Conservation (phyloP, 1,140 invertebrate genomes). For the Cotesia chilonis region DNA sequence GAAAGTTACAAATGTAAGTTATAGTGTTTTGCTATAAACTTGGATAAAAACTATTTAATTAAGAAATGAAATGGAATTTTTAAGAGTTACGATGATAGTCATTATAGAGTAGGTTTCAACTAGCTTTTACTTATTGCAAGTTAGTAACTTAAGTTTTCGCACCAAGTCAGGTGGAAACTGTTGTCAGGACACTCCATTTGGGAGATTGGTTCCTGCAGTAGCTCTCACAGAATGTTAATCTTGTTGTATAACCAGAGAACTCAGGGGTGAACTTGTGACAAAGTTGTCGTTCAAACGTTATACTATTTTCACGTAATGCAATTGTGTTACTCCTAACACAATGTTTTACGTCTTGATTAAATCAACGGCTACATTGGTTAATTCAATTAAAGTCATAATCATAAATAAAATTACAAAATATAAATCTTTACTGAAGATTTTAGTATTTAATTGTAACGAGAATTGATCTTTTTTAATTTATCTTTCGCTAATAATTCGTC, state of each 20-base stretch:
- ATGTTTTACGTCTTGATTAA: not conserved
- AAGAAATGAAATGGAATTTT: not conserved
- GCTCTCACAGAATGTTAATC: slow-evolving; percentile 58
- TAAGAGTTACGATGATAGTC: slow-evolving; percentile 65
- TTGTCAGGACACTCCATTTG: slow-evolving; percentile 49
- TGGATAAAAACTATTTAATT: no score
- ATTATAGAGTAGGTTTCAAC: slow-evolving; percentile 61
- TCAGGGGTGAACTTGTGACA: slow-evolving; percentile 53
- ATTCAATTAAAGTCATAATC: not conserved
- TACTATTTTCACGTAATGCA: slow-evolving; percentile 9
- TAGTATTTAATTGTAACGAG: no score
- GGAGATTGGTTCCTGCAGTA: slow-evolving; percentile 64
- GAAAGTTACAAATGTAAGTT: no score
- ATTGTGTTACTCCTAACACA: slow-evolving; percentile 1
- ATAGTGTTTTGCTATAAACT: no score
- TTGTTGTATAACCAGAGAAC: slow-evolving; percentile 54
- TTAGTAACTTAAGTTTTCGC: slow-evolving; percentile 61
- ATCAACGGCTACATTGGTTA: not conserved
- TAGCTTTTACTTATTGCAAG: slow-evolving; percentile 67
- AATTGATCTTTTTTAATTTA: no score
- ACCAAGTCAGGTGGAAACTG: slow-evolving; percentile 43
- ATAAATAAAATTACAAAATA: no score
- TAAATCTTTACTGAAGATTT: no score
- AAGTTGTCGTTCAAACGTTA: slow-evolving; percentile 41
- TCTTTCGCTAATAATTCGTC: no score